Evolutionary conservation across 2,113 vertebrate genomes (phyloP), one percentile per base, ranked within the genome.

Genomic region (Strigops habroptila): DNA sequence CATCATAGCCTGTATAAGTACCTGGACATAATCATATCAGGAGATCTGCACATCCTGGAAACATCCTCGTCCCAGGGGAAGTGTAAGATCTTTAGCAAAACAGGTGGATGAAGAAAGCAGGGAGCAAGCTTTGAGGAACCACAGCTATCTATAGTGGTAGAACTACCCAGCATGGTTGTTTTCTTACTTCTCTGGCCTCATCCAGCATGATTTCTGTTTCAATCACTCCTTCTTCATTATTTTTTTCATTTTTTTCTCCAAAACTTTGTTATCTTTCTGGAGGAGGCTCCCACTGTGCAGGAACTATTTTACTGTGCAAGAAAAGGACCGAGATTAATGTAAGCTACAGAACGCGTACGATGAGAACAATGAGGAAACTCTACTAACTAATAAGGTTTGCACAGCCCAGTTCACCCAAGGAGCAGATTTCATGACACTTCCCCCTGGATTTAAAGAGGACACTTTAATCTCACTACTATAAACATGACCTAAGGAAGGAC

Each of bases 401-500:
- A 69, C 37, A 57, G 52, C 53, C 18, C 46, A 43, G 7, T 82
- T 92, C 33, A 77, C 74, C 69, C 4, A 3, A 89, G 76, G 33
- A 86, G 41, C 37, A 89, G 73, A 85, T 93, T 80, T 87, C 81
- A 17, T 48, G 30, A 80, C 44, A 35, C 46, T 92, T 89, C 70
- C 37, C n/a, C 25, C 80, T 80, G 67, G 49, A 85, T 87, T 91
- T 44, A 64, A 53, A 88, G 83, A 82, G 57, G 59, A 82, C 31
- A 57, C 74, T 93, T 95, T 52, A 89, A 82, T 94, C 87, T 91
- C 37, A 35, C 52, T 84, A 12, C 68, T 94, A 59, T 57, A 91
- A 95, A 75, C 77, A 92, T 49, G 65, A 89, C 74, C 83, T 88
- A 76, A 94, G 69, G 74, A 93, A 84, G 77, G 77, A 59, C 44